These are phyloP conservation scores for Chrysocyon brachyurus DNA, from an alignment of 2,797 vertebrate genomes.

Conservation along the genomic window DNA sequence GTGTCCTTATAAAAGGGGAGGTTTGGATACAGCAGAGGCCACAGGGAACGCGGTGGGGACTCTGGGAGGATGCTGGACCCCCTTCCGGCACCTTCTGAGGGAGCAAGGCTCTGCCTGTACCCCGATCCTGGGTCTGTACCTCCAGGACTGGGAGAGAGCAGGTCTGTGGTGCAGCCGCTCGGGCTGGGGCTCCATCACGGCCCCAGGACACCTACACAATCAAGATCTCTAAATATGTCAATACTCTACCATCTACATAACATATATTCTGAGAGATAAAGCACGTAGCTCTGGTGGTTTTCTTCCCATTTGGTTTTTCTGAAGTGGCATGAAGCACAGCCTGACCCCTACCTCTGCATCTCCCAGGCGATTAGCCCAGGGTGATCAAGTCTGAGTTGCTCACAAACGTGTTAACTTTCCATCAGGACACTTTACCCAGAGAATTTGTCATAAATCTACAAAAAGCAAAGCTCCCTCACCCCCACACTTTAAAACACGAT, in stretches of 20 bases:
- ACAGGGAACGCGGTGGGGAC: rapidly evolving
- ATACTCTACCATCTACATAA: rapidly evolving
- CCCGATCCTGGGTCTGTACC: rapidly evolving
- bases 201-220: background rate
- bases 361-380: background rate
- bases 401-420: background rate
- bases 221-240: background rate
- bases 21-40: background rate
- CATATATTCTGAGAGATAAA: rapidly evolving
- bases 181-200: rapidly evolving
- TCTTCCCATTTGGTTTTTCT: background rate
- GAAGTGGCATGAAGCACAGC: background rate
- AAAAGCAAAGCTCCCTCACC: background rate
- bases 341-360: background rate
- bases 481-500: background rate
- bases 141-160: rapidly evolving
- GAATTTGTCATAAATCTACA: background rate
- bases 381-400: background rate
- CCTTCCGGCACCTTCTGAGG: rapidly evolving
- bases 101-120: rapidly evolving
- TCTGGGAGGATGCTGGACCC: background rate
- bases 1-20: background rate
- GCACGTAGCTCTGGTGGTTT: rapidly evolving
- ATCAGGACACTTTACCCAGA: background rate
- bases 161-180: rapidly evolving